Percentiles rank a stretch among this genome's conserved stretches.
These are phyloP conservation scores for Acheta domesticus DNA, from an alignment of 2,888 invertebrate species.

Conservation along the genomic window DNA sequence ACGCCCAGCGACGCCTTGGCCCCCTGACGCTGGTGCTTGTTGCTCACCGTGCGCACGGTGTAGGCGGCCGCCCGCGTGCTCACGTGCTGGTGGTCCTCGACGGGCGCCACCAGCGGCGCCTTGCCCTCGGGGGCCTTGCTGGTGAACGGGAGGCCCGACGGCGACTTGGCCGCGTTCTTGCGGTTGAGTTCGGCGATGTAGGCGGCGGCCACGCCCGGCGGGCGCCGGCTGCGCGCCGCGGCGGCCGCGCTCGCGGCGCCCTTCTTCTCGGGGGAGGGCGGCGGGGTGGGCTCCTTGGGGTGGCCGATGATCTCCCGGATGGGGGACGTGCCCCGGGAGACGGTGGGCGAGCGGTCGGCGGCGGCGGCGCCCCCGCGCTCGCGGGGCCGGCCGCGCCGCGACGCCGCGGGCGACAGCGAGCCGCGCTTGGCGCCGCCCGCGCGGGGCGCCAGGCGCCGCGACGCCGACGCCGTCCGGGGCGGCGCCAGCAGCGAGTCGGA, in stretches of 20 bases:
- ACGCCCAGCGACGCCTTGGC: not conserved
- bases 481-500: not conserved
- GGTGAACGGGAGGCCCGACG: not conserved
- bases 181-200: not conserved
- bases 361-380: not conserved
- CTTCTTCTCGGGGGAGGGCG: not conserved
- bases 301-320: not conserved
- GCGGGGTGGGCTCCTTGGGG: conserved; percentile 3
- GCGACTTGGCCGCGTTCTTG: not conserved
- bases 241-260: not conserved
- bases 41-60: not conserved
- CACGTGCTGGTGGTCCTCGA: not conserved
- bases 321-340: not conserved
- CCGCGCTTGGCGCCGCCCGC: not conserved
- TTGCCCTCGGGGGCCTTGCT: not conserved
- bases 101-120: not conserved
- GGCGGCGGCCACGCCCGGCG: not conserved
- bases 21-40: no score
- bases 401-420: not conserved
- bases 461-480: not conserved
- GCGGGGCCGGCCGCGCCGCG: not conserved
- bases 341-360: not conserved
- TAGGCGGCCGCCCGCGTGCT: not conserved
- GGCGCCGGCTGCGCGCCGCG: not conserved
- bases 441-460: not conserved